Conservation (phyloP, 2,113 vertebrate genomes). For the Petromus typicus region DNA sequence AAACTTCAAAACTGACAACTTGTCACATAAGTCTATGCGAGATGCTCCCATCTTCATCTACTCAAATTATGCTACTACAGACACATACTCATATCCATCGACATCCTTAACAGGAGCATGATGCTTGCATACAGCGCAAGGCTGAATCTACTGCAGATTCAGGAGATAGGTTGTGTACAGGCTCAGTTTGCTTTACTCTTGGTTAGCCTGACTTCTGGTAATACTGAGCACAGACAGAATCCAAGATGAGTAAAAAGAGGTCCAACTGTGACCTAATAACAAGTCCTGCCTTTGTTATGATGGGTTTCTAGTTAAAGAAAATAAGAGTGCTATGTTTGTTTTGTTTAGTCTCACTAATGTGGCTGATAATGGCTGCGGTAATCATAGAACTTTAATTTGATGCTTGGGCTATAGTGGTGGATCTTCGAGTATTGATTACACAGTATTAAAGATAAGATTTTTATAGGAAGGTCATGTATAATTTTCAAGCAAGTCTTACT, state of each 20-base stretch:
- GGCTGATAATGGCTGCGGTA: background rate
- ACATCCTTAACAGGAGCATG: background rate
- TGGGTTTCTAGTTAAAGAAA: background rate
- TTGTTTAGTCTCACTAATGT: background rate
- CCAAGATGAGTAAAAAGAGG: background rate
- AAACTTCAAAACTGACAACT: background rate
- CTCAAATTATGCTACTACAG: background rate
- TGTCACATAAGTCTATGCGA: background rate
- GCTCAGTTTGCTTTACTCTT: background rate
- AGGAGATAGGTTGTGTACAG: background rate
- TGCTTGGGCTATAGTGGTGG: background rate
- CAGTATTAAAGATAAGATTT: background rate
- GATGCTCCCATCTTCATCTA: background rate
- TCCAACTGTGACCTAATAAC: background rate
- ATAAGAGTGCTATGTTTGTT: background rate
- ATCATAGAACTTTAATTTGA: background rate
- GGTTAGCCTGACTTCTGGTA: background rate
- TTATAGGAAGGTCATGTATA: background rate
- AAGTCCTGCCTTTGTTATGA: background rate
- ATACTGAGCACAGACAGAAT: background rate
- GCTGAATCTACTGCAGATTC: background rate
- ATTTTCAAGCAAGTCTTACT: conserved; percentile 55
- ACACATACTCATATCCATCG: background rate
- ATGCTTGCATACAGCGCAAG: background rate
- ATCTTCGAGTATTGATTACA: background rate